Conservation (phyloP, 2,797 vertebrate species). For the Perodicticus potto region DNA sequence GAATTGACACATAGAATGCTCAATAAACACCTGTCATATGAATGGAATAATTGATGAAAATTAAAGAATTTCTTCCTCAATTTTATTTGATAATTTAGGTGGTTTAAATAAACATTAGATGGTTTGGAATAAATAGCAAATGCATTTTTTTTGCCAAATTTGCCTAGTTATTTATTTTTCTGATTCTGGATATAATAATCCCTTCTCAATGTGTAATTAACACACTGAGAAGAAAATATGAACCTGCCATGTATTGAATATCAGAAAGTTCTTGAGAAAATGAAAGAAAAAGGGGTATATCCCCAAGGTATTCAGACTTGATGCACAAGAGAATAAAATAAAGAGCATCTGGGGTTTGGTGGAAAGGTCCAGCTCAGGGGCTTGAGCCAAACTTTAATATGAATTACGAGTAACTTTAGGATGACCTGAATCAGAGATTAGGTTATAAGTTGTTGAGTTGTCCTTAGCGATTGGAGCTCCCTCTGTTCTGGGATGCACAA, state of each 20-base stretch:
- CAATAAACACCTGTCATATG: neutral
- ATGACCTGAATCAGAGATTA: neutral
- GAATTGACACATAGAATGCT: neutral
- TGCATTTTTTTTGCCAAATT: neutral
- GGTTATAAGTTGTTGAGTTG: too few relatives aligned
- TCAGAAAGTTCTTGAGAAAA: slow-evolving; percentile 4
- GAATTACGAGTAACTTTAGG: neutral
- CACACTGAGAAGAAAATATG: neutral
- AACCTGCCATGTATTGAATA: neutral
- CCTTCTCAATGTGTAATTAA: neutral
- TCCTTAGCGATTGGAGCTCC: neutral
- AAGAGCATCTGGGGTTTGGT: neutral
- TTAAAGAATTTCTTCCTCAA: neutral
- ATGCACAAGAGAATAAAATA: neutral
- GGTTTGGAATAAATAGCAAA: neutral
- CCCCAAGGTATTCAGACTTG: neutral
- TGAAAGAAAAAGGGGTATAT: neutral
- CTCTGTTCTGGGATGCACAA: neutral
- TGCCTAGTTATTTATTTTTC: neutral
- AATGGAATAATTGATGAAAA: neutral
- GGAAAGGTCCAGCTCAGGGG: neutral
- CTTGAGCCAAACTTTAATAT: neutral
- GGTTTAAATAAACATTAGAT: neutral
- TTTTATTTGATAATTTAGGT: neutral
- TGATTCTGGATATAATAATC: neutral